Evolutionary conservation across 2,113 vertebrate species (phyloP).

Genomic region (Python bivittatus): DNA sequence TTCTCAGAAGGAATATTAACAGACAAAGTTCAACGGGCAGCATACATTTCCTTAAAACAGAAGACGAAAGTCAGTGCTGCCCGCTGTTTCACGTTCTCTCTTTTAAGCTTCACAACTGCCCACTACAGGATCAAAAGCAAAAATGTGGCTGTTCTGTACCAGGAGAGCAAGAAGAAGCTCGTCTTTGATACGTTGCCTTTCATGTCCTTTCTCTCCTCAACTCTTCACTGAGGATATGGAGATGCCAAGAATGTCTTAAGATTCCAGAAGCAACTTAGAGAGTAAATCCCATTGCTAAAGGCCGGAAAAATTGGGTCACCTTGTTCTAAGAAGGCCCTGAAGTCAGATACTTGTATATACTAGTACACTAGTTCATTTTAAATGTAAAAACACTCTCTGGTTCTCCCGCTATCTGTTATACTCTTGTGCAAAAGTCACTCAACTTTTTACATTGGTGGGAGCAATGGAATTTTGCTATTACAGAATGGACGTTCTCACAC

Average conservation of each 20-base stretch:
- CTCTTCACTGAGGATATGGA: neutral
- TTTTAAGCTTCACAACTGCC: slow-evolving; percentile 32
- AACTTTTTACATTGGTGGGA: neutral
- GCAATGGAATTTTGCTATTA: neutral
- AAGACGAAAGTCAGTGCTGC: slow-evolving; percentile 32
- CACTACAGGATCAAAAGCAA: slow-evolving; percentile 44
- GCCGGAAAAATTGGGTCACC: neutral
- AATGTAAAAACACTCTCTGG: neutral
- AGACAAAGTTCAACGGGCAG: slow-evolving; percentile 12
- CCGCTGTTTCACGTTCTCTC: slow-evolving; percentile 28
- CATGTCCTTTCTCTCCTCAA: neutral
- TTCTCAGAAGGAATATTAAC: slow-evolving; percentile 33
- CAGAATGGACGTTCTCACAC: neutral
- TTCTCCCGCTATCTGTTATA: neutral
- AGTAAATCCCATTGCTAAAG: neutral
- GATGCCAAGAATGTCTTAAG: neutral
- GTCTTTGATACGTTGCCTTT: slow-evolving; percentile 32
- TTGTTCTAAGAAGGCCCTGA: neutral
- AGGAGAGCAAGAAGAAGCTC: slow-evolving; percentile 35
- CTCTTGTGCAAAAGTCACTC: neutral
- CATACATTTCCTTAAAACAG: slow-evolving; percentile 24
- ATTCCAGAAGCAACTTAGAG: neutral
- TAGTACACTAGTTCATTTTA: neutral
- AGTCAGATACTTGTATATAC: neutral
- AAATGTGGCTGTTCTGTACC: slow-evolving; percentile 34